Percentiles rank a stretch among this genome's conserved stretches.
Evolutionary conservation across 2,113 vertebrate species (phyloP).

Genomic region (Diadophis punctatus): DNA sequence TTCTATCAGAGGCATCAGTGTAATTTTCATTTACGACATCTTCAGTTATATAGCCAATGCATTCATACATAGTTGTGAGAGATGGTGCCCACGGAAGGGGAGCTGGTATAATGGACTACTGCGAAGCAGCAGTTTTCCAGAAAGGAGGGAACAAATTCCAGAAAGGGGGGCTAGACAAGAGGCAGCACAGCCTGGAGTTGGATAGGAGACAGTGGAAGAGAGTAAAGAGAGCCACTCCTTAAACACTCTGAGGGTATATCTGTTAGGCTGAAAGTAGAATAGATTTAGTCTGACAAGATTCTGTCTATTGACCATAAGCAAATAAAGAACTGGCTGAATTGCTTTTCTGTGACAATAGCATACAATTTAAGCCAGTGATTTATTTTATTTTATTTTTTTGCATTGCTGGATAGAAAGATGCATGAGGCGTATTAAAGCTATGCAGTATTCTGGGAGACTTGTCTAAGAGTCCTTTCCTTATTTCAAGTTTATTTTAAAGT

Average conservation of each 20-base stretch:
- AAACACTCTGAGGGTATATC: background rate
- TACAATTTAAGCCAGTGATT: background rate
- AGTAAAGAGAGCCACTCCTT: background rate
- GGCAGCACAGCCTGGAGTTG: background rate
- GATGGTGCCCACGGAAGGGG: background rate
- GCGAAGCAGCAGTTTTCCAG: background rate
- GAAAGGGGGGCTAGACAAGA: background rate
- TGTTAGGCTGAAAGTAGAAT: background rate
- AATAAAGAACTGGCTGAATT: background rate
- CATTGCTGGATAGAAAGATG: background rate
- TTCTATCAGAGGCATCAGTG: background rate
- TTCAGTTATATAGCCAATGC: background rate
- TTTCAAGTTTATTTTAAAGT: background rate
- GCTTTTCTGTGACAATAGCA: background rate
- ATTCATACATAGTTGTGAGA: background rate
- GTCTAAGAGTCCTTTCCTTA: background rate
- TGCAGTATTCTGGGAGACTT: background rate
- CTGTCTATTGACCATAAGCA: background rate
- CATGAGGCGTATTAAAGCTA: background rate
- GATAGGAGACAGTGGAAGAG: background rate
- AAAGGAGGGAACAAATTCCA: background rate
- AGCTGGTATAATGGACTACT: background rate
- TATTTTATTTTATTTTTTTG: background rate
- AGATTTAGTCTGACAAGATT: background rate
- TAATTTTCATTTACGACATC: background rate